Evolutionary conservation across 2,797 vertebrate genomes (phyloP), one percentile per base, ranked within the genome.

Genomic region (Syndactyla subalaris): DNA sequence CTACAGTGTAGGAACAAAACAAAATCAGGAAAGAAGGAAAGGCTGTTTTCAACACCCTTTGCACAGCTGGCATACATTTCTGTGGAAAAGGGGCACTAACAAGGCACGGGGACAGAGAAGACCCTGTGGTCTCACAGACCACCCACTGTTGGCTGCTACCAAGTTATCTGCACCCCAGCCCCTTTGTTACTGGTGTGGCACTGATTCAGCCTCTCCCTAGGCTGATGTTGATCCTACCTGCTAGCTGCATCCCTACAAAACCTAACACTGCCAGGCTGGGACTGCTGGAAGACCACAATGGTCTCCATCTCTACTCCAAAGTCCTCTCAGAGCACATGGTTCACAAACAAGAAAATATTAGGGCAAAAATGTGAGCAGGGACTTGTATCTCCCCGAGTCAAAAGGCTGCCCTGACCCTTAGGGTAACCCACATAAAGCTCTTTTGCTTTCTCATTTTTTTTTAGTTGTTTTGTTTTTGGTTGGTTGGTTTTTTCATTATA

Each of bases 11-110:
- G 30, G 36, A 75, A 38, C n/a, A 88, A 88, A 75, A 20, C 27
- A 88, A 91, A 75, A 72, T 6, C 16, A 39, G 71, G 51, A 10
- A 84, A 89, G 58, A 68, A 75, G 29, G 10, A 48, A 91, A 83
- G 34, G 30, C 9, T 46, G 58, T 83, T 94, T 48, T 26, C 34
- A 71, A 43, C 14, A 43, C 12, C 11, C 9, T 62, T 79, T 19
- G 58, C 12, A 4, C 0, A 0, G 32, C 21, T 52, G 30, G 23
- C 24, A 39, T 6, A 18, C 0, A 11, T 65, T 80, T 75, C 49
- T 72, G 46, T 7, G 5, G 70, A 77, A 86, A 81, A 1, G n/a
- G 29, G 45, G 2, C 34, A 61, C 17, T 71, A 49, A 41, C 1
- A 11, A 65, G 54, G 12, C 9, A 14, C 0, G 2, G n/a, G 10